Evolutionary conservation across 2,888 invertebrate genomes (phyloP).

Genomic region (Tupiocoris notatus): DNA sequence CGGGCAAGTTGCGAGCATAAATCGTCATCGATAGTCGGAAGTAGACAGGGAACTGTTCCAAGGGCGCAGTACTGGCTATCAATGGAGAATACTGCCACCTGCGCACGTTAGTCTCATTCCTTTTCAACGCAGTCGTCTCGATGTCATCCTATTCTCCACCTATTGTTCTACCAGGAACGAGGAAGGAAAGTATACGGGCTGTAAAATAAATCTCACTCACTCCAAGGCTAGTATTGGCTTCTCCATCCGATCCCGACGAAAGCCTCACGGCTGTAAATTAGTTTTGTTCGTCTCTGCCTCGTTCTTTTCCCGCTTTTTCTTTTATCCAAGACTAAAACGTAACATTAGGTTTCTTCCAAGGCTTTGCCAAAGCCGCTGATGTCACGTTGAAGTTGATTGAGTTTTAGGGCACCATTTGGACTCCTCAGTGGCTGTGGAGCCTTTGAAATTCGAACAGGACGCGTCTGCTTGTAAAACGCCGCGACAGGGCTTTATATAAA

Average conservation of each 20-base stretch:
- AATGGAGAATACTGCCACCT: background rate
- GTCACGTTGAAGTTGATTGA: background rate
- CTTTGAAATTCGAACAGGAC: too few relatives aligned
- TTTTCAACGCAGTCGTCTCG: background rate
- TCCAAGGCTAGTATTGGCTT: constrained; percentile 31
- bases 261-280: constrained; percentile 33
- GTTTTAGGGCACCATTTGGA: too few relatives aligned
- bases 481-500: too few relatives aligned
- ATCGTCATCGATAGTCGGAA: background rate
- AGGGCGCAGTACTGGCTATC: background rate
- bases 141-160: background rate
- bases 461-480: too few relatives aligned
- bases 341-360: constrained; percentile 10
- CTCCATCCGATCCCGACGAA: constrained; percentile 36
- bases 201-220: constrained; percentile 37
- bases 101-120: background rate
- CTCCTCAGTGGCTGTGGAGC: too few relatives aligned
- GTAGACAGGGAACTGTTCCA: background rate
- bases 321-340: constrained; percentile 20
- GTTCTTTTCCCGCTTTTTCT: background rate
- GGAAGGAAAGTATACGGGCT: background rate
- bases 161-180: background rate
- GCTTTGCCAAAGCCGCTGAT: background rate
- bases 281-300: constrained; percentile 29
- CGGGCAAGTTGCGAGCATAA: background rate